Evolutionary conservation across 2,797 vertebrate species (phyloP), one percentile per base, ranked within the genome.

Genomic region (Rhynchotus rufescens): DNA sequence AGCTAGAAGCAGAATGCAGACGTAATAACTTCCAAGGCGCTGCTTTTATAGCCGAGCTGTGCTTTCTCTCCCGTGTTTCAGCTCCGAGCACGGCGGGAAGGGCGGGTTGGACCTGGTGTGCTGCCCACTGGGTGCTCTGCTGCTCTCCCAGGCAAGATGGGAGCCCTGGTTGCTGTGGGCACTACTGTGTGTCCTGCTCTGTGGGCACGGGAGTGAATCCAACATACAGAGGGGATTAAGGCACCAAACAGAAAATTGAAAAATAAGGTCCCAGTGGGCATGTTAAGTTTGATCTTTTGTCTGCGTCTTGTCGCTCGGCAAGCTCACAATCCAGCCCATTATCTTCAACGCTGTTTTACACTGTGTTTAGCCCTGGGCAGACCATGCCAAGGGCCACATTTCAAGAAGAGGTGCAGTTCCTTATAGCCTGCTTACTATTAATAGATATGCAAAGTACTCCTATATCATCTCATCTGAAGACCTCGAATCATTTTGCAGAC

Each of bases 401-500:
- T 92, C 84, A 92, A 83, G 56, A 87, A 71, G 10, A 71, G 64
- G 45, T 21, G 32, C 89, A 93, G 77, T 90, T 85, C 64, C 80
- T 89, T 87, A 87, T 52, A 89, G 52, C 77, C 88, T 95, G 86
- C 61, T 93, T 94, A 87, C 77, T 94, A 83, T 96, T 88, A 84
- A 89, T 96, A 88, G 90, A 34, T 79, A 92, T 40, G 54, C 84
- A 79, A 90, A 95, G 71, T 87, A 86, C 64, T 90, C 47, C 74
- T 92, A 26, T 87, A 87, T 81, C 49, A 72, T 76, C 76, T 89
- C 45, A 79, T 77, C 22, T 22, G 67, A 89, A 90, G 84, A 89
- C 90, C 88, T 94, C 71, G 84, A 76, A 74, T 88, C 45, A 88
- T 94, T 93, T 90, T 77, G 90, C 5, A 6, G 83, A 81, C 94